Evolutionary conservation across 2,797 vertebrate species (phyloP), one percentile per base, ranked within the genome.

Genomic region (Salmo trutta): DNA sequence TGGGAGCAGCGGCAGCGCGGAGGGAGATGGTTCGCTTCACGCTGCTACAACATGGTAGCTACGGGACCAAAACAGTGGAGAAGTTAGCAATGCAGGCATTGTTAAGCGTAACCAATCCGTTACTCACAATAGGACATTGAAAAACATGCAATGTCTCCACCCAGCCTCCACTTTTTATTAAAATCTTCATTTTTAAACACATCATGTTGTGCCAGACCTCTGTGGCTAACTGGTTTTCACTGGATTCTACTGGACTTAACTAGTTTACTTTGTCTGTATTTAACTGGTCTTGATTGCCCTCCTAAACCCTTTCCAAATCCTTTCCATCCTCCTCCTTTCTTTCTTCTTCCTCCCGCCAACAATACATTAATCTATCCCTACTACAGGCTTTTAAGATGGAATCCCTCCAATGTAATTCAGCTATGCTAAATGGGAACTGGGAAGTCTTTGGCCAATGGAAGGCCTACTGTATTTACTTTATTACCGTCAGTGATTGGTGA

Each of bases 1-100:
- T 41, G 36, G 36, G 36, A 41, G 36, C 36, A 41, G 36, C 36
- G 2, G 36, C 36, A 41, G 1, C 2, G 36, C 8, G 36, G 36
- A 80, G 69, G 83, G 82, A 56, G 70, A 21, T 82, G 51, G 24
- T 65, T 33, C 5, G 5, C 33, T 33, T 33, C 33, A 6, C 33
- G 5, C 33, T 8, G 36, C 36, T 41, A 41, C 36, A 41, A 8
- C 6, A 8, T 4, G 21, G n/a, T 24, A 24, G 62, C 10, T 65
- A 27, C 21, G 24, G 36, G 62, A 41, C 36, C 7, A 41, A 41
- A 41, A 8, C 36, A 41, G 36, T 41, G 6, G 36, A 41, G 36
- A 8, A 41, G 7, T 41, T 47, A 12, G 41, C 41, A 59, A 59
- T 59, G 56, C n/a, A 21, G 56, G 4, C 19, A 59, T 59, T 59